phyloP scores from a whole-genome alignment of 2,113 vertebrate genomes.

The Melanerpes aurifrons region DNA sequence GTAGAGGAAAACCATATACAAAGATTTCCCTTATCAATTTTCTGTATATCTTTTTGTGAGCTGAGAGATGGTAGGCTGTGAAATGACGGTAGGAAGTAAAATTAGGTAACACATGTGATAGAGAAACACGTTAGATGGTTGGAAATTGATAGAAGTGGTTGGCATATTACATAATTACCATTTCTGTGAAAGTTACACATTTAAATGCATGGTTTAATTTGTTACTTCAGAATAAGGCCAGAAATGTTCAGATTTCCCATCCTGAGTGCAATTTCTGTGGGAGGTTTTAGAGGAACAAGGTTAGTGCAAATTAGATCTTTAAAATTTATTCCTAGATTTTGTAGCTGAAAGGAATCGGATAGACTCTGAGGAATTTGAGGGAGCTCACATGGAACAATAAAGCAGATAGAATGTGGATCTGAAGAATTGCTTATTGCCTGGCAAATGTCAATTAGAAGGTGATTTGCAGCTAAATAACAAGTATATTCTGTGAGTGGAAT shows the following conservation, averaged over 20 bases:
- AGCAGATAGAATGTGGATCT: slow-evolving; percentile 24
- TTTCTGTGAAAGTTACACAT: not conserved
- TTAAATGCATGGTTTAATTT: not conserved
- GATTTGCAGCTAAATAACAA: slow-evolving; percentile 54
- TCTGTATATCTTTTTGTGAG: not conserved
- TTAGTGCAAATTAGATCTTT: not conserved
- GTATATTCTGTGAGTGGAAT: not conserved
- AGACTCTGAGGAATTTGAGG: slow-evolving; percentile 14
- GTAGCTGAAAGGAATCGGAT: not conserved
- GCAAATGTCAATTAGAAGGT: slow-evolving; percentile 45
- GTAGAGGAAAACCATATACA: rapidly evolving
- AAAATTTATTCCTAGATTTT: slow-evolving; percentile 12
- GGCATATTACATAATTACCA: not conserved
- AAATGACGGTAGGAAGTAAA: not conserved
- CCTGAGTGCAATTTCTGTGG: not conserved
- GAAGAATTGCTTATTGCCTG: slow-evolving; percentile 51
- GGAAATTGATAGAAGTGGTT: not conserved
- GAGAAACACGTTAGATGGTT: not conserved
- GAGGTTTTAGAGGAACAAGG: not conserved
- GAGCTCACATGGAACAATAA: not conserved
- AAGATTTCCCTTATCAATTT: not conserved
- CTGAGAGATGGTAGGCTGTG: not conserved
- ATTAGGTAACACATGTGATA: not conserved
- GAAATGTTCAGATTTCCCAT: not conserved
- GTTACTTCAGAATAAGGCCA: not conserved